A percentile compares a stretch with the other conserved stretches of the same genome.
phyloP scores from a whole-genome alignment of 2,888 invertebrate species.

The Pterostichus niger region DNA sequence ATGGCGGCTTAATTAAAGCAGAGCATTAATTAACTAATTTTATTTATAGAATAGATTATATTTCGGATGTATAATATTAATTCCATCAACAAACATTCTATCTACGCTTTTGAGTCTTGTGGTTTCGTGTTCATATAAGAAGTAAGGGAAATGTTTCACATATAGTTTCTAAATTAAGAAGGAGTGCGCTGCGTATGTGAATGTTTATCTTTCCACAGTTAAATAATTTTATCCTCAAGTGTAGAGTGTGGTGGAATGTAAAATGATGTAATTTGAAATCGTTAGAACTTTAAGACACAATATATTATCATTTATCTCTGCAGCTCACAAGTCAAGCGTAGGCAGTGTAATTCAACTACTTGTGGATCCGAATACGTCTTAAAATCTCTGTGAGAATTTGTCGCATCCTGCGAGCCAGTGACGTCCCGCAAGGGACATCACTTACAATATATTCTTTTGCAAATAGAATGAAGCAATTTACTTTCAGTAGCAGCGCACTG shows the following conservation, averaged over 20 bases:
- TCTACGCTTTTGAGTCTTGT: no score
- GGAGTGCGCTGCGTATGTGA: background rate
- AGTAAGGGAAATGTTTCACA: no score
- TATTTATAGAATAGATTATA: no score
- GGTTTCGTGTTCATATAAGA: no score
- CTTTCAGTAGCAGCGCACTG: no score
- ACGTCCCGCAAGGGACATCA: slow-evolving; percentile 22
- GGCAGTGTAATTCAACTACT: slow-evolving; percentile 42
- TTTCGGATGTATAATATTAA: no score
- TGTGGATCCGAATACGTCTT: slow-evolving; percentile 43
- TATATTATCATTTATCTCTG: slow-evolving; percentile 53
- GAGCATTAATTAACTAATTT: no score
- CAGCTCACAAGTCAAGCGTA: slow-evolving; percentile 24
- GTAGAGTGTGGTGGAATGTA: slow-evolving; percentile 43
- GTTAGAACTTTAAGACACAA: slow-evolving; percentile 50
- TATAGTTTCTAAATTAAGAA: slow-evolving; percentile 37
- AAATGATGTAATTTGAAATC: slow-evolving; percentile 55
- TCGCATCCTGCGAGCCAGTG: slow-evolving; percentile 33
- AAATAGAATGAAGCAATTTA: no score
- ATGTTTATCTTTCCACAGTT: slow-evolving; percentile 48
- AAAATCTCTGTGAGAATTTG: slow-evolving; percentile 40
- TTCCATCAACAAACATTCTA: no score
- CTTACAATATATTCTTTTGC: no score
- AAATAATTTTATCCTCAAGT: slow-evolving; percentile 50
- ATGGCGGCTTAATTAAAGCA: background rate